phyloP scores from a whole-genome alignment of 2,888 invertebrate species.

The Endotricha flammealis region DNA sequence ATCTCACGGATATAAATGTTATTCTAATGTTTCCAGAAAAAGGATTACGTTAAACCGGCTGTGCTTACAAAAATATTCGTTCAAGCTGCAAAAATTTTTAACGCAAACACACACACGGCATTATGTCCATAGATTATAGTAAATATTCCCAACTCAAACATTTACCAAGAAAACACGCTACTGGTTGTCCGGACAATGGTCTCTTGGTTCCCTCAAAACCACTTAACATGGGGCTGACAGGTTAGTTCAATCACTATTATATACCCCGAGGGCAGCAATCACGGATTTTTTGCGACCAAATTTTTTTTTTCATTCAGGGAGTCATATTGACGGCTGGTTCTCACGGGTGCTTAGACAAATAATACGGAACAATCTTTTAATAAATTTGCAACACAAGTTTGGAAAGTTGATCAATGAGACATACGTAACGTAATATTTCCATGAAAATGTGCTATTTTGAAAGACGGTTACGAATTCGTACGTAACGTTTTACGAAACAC shows the following conservation, averaged over 20 bases:
- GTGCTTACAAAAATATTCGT: constrained; percentile 46
- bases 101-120: constrained; percentile 47
- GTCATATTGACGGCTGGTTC: constrained; percentile 50
- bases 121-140: constrained; percentile 55
- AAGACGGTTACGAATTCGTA: constrained; percentile 30
- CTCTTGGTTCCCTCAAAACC: constrained; percentile 66
- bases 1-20: background rate
- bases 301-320: constrained; percentile 62
- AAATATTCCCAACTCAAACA: constrained; percentile 71
- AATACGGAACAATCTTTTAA: constrained; percentile 22
- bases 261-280: constrained; percentile 64
- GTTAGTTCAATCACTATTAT: constrained; percentile 76
- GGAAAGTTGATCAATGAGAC: constrained; percentile 10
- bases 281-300: constrained; percentile 37
- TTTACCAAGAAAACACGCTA: constrained; percentile 74
- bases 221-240: constrained; percentile 78
- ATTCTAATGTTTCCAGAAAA: constrained; percentile 17
- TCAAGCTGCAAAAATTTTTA: constrained; percentile 45
- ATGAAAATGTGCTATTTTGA: constrained; percentile 18
- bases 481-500: constrained; percentile 48
- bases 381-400: constrained; percentile 13
- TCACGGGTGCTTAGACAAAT: constrained; percentile 49
- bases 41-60: constrained; percentile 30
- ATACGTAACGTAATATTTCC: constrained; percentile 20
- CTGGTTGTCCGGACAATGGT: constrained; percentile 67